Percentiles rank a stretch among this genome's conserved stretches.
Conservation (phyloP, 2,888 invertebrate genomes). For the Gymnocheta viridis region DNA sequence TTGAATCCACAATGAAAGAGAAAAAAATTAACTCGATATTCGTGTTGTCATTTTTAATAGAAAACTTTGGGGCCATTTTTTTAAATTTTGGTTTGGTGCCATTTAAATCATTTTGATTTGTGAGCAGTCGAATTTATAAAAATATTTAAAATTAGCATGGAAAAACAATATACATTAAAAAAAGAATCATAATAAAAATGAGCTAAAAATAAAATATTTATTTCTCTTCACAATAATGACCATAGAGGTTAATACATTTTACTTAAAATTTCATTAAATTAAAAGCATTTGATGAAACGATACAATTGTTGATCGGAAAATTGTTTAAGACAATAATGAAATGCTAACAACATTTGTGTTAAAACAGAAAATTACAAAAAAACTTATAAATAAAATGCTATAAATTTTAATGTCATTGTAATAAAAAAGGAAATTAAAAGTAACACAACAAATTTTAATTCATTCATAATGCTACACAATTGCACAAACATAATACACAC, state of each 20-base stretch:
- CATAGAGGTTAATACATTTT: background rate
- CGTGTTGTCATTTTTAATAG: too few relatives aligned
- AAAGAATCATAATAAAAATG: background rate
- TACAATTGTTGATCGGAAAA: constrained; percentile 25
- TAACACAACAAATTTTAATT: constrained; percentile 18
- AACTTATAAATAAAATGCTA: constrained; percentile 41
- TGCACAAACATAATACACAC: background rate
- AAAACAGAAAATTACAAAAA: constrained; percentile 32
- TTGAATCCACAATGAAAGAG: too few relatives aligned
- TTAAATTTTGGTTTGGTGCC: too few relatives aligned
- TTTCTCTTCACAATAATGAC: background rate
- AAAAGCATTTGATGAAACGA: constrained; percentile 8
- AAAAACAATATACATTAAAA: background rate
- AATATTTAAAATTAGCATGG: background rate
- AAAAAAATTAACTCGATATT: too few relatives aligned
- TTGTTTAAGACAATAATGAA: constrained; percentile 26
- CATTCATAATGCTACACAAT: constrained; percentile 14
- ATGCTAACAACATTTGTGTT: constrained; percentile 45
- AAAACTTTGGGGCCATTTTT: too few relatives aligned
- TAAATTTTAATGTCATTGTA: constrained; percentile 65
- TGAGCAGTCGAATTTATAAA: background rate
- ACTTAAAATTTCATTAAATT: background rate
- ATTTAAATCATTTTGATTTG: too few relatives aligned
- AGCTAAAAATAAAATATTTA: background rate
- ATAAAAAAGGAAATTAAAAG: constrained; percentile 13